Percentiles rank a stretch among this genome's conserved stretches.
Conservation (phyloP, 2,888 invertebrate genomes). For the Synergus laeviventris region DNA sequence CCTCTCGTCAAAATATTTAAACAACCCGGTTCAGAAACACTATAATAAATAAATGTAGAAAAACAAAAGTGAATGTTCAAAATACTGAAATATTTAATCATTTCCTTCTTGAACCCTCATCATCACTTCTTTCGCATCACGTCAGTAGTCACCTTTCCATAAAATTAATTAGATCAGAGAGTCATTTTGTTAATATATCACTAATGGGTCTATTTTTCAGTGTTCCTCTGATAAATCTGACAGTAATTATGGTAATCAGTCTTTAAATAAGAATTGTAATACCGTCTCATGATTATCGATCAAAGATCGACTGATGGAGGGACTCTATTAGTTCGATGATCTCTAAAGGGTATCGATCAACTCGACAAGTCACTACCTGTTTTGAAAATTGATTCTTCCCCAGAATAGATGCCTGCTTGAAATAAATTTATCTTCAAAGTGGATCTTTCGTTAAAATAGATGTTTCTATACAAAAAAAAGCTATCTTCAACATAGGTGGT, state of each 20-base stretch:
- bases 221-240: not conserved
- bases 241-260: conserved; percentile 13
- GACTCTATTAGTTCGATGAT: conserved; percentile 14
- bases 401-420: not conserved
- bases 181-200: conserved; percentile 19
- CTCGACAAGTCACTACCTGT: conserved; percentile 3
- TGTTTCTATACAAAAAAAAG: not conserved
- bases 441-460: not conserved
- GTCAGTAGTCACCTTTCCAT: not conserved
- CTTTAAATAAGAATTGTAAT: conserved; percentile 10
- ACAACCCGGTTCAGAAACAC: too few species aligned
- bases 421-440: not conserved
- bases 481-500: not conserved
- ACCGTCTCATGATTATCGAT: conserved; percentile 9
- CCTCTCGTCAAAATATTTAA: too few species aligned
- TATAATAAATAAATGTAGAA: too few species aligned
- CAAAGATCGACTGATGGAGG: not conserved
- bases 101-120: not conserved
- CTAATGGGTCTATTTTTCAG: conserved; percentile 13
- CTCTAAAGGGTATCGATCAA: not conserved
- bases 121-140: conserved; percentile 27
- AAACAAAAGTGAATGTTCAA: not conserved
- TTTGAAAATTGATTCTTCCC: not conserved
- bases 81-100: not conserved
- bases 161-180: conserved; percentile 30